These are phyloP conservation scores for Matsumurasca onukii DNA, from an alignment of 1,140 invertebrate species.

Conservation along the genomic window DNA sequence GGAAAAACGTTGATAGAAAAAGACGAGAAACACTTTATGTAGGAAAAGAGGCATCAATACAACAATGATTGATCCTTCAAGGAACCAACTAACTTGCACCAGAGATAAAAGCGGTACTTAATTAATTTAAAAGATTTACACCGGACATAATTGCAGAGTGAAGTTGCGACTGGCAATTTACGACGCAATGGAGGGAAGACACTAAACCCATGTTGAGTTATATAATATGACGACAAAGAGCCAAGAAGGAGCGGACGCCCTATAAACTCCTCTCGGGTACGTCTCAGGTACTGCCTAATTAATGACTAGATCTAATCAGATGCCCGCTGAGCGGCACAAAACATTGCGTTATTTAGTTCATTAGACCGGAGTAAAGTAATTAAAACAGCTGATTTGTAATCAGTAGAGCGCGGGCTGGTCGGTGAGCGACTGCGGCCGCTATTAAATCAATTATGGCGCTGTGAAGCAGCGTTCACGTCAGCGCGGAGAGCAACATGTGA, in stretches of 20 bases:
- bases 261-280: not conserved
- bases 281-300: slow-evolving; percentile 12
- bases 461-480: not conserved
- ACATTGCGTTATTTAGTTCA: slow-evolving; percentile 26
- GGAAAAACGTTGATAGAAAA: too few species aligned
- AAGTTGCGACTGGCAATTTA: not conserved
- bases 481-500: not conserved
- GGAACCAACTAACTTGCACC: too few species aligned
- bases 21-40: too few species aligned
- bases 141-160: too few species aligned
- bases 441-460: slow-evolving; percentile 19
- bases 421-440: too few species aligned
- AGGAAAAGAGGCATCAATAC: too few species aligned
- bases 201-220: slow-evolving; percentile 11
- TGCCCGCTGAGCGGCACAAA: slow-evolving; percentile 21
- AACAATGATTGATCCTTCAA: too few species aligned
- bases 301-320: slow-evolving; percentile 24
- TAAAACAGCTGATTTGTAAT: slow-evolving; percentile 10
- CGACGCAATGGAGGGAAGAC: not conserved
- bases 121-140: too few species aligned
- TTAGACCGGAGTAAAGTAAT: slow-evolving; percentile 17
- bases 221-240: slow-evolving; percentile 24
- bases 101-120: too few species aligned
- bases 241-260: slow-evolving; percentile 7
- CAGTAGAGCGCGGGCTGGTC: too few species aligned